Evolutionary conservation across 2,113 vertebrate genomes (phyloP), one percentile per base, ranked within the genome.

Genomic region (Stigmatopora argus): DNA sequence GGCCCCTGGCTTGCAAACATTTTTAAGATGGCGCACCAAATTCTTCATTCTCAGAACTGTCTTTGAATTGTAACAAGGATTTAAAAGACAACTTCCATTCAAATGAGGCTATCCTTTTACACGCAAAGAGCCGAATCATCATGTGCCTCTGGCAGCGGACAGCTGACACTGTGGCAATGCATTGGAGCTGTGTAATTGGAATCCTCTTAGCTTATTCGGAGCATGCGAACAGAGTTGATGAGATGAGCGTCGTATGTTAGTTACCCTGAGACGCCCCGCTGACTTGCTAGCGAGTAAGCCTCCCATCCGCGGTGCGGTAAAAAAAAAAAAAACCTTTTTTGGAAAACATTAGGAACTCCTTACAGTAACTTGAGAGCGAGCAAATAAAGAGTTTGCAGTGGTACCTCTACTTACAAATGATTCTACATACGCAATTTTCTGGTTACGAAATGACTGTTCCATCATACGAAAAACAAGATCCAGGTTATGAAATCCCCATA

Each of bases 41-140:
- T n/a, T 19, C n/a, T 62, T 48, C 35, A 55, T 41, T 15, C 7
- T 10, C 11, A 67, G 26, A 64, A 21, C 62, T 65, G 62, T 66
- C 64, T 69, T 75, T 64, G 65, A 84, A 63, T 71, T 75, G 72
- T 76, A 81, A 81, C 67, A 76, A 68, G 72, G 72, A 81, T 84
- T 56, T 79, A 64, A 77, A 82, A 83, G 74, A 86, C 88, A 84
- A 82, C 73, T 52, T 59, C 67, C 74, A 80, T 31, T 31, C 2
- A 79, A 82, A 75, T 72, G 79, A 83, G 83, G 73, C 65, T 87
- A 87, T 87, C 89, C 64, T 62, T 81, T 90, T 89, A 85, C 89
- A 84, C 14, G 64, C 78, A 80, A 89, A 91, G 69, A 80, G 85
- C 87, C 87, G 85, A 90, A 85, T 90, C 88, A 91, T 89, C 86